Evolutionary conservation across 37 sponge, comb jelly and placozoan genomes (phyloP).

Genomic region (Sycon ciliatum): DNA sequence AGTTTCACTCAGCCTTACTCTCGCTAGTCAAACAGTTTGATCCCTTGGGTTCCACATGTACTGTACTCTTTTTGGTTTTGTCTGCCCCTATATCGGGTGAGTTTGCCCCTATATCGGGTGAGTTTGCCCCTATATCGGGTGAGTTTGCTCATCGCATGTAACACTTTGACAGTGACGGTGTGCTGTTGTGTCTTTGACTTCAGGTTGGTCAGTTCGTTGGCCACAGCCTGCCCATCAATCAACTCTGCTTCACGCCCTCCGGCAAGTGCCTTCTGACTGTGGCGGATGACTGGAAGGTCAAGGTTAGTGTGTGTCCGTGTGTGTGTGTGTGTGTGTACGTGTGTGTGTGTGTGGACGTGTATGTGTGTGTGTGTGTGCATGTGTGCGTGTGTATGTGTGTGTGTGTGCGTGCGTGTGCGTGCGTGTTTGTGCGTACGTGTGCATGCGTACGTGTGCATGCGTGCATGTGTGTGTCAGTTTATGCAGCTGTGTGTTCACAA

Average conservation of each 20-base stretch:
- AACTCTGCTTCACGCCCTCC: conserved; percentile 58
- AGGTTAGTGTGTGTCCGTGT: conserved; percentile 29
- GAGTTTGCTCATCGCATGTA: no score
- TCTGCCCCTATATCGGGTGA: no score
- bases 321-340: not conserved
- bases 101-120: no score
- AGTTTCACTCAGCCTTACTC: no score
- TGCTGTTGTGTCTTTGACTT: not conserved
- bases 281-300: conserved; percentile 65
- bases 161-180: no score
- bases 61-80: no score
- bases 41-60: no score
- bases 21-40: no score
- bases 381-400: not conserved
- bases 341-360: not conserved
- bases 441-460: no score
- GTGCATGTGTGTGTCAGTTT: no score
- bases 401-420: not conserved
- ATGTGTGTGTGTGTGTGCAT: not conserved
- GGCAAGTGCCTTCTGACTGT: conserved; percentile 71
- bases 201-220: conserved; percentile 56
- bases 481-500: no score
- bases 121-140: no score
- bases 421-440: not conserved
- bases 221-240: conserved; percentile 60